These are phyloP conservation scores for Patella ulyssiponensis DNA, from an alignment of 2,888 invertebrate genomes.

Conservation along the genomic window DNA sequence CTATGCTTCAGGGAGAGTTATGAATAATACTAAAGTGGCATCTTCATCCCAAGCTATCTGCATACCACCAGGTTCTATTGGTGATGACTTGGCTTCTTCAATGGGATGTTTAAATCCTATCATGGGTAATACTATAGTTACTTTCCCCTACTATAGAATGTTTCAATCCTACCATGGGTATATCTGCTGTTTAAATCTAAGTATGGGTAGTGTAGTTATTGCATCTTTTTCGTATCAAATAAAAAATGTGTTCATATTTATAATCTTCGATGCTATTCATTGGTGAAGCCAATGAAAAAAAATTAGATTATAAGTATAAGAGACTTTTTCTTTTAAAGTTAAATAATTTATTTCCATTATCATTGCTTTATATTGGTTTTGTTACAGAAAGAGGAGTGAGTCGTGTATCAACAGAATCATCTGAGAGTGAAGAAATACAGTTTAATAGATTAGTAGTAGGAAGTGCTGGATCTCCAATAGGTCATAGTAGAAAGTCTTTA, in stretches of 20 bases:
- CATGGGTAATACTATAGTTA: conserved; percentile 34
- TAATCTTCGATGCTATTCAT: not conserved
- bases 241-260: not conserved
- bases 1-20: not conserved
- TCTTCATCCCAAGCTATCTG: conserved; percentile 48
- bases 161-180: no score
- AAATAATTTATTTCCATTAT: not conserved
- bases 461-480: conserved; percentile 65
- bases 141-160: no score
- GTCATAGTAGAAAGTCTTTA: conserved; percentile 49
- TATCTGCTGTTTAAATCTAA: conserved; percentile 11
- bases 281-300: not conserved
- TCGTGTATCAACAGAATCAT: conserved; percentile 44
- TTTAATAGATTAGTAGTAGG: conserved; percentile 57
- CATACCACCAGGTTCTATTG: conserved; percentile 40
- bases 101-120: conserved; percentile 41
- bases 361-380: not conserved
- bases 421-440: conserved; percentile 52
- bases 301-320: not conserved
- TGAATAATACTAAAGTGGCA: conserved; percentile 13
- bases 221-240: not conserved
- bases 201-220: conserved; percentile 21
- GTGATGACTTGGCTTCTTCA: conserved; percentile 50
- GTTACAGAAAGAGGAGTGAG: conserved; percentile 33
- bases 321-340: not conserved